Conservation (phyloP, 2,113 vertebrate genomes). For the Myrmecobius fasciatus region DNA sequence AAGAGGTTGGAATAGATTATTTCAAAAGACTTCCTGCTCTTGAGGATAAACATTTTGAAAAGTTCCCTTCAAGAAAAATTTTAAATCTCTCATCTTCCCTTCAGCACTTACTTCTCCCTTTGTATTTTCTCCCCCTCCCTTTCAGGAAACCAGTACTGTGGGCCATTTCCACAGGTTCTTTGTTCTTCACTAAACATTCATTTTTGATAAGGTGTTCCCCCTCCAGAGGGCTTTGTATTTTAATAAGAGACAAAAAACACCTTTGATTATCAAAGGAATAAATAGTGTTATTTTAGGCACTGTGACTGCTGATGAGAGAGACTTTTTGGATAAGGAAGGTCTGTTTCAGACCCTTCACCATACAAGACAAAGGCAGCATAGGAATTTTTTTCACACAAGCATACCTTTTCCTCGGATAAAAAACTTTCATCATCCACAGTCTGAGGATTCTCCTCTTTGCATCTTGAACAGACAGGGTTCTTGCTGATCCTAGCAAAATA, state of each 20-base stretch:
- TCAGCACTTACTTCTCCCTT: background rate
- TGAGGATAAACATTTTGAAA: background rate
- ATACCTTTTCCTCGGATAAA: conserved; percentile 85
- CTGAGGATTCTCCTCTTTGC: conserved; percentile 81
- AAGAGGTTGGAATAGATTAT: background rate
- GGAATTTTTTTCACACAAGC: background rate
- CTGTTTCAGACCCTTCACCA: background rate
- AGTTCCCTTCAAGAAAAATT: background rate
- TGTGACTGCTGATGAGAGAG: background rate
- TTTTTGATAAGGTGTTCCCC: background rate
- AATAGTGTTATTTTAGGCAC: background rate
- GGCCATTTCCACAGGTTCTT: background rate
- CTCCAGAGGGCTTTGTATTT: background rate
- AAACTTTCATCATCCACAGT: conserved; percentile 79
- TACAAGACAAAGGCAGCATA: background rate
- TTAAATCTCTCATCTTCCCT: background rate
- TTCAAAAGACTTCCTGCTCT: background rate
- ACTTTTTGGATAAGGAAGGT: background rate
- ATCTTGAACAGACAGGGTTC: conserved; percentile 84
- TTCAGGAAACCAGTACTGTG: background rate
- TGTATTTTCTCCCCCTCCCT: background rate
- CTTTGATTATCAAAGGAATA: background rate
- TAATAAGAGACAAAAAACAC: background rate
- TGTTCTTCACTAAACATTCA: background rate
- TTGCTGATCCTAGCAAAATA: conserved; percentile 82